These are phyloP conservation scores for Rugalucina vietnamica DNA, from an alignment of 2,888 invertebrate species.

Conservation along the genomic window DNA sequence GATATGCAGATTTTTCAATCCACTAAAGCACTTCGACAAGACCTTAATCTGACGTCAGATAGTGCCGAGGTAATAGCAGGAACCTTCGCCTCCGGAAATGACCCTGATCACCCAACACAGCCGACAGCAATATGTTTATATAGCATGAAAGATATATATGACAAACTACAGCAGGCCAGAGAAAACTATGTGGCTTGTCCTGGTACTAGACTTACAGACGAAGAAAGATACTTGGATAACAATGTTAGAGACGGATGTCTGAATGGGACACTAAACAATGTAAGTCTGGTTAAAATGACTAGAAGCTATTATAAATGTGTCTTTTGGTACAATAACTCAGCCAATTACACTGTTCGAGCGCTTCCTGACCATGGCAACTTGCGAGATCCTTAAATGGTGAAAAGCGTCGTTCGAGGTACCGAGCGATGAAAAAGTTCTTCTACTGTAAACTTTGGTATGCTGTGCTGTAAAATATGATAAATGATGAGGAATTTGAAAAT, in stretches of 20 bases:
- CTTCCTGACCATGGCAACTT: too few species aligned
- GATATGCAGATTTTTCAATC: background rate
- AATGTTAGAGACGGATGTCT: background rate
- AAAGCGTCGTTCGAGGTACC: too few species aligned
- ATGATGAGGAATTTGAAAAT: too few species aligned
- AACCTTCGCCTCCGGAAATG: background rate
- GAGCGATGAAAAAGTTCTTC: too few species aligned
- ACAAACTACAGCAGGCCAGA: background rate
- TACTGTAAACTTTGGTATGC: too few species aligned
- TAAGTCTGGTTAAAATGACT: too few species aligned
- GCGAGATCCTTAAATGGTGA: too few species aligned
- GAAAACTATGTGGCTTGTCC: background rate
- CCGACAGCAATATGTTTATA: background rate
- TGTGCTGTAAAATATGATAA: too few species aligned
- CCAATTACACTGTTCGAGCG: too few species aligned
- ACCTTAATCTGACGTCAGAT: background rate
- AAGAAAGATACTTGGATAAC: background rate
- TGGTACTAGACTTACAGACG: background rate
- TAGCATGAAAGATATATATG: background rate
- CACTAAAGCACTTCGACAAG: background rate
- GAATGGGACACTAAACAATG: background rate
- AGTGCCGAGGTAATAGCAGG: background rate
- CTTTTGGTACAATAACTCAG: too few species aligned
- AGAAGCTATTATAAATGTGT: too few species aligned
- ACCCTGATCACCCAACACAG: background rate